Conservation (phyloP, 37 sponge, comb jelly and placozoan genomes). For the Spongia lamella region DNA sequence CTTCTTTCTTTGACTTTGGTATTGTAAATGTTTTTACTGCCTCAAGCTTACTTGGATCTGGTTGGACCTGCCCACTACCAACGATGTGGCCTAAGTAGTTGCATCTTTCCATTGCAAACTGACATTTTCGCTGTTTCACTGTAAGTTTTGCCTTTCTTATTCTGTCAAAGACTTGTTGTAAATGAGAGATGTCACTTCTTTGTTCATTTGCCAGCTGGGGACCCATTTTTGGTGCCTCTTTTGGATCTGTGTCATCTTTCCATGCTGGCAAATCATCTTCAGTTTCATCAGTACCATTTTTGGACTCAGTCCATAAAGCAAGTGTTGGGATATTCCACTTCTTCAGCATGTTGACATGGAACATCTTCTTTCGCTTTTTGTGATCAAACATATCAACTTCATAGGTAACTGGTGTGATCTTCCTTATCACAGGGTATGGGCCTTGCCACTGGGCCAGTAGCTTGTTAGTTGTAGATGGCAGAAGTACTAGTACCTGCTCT, state of each 20-base stretch:
- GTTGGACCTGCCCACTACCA: slow-evolving; percentile 10
- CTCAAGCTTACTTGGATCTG: slow-evolving; percentile 14
- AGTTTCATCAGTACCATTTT: neutral
- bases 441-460: slow-evolving; percentile 50
- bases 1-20: slow-evolving; percentile 26
- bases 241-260: neutral
- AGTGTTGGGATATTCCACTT: neutral
- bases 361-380: neutral
- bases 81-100: slow-evolving; percentile 36
- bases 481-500: slow-evolving; percentile 59
- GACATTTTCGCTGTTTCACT: slow-evolving; percentile 15
- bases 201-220: too few species aligned
- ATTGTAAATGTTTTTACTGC: slow-evolving; percentile 13
- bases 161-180: slow-evolving; percentile 2
- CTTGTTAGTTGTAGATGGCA: slow-evolving; percentile 31
- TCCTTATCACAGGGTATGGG: slow-evolving; percentile 10
- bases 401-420: slow-evolving; percentile 13
- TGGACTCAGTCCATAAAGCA: neutral
- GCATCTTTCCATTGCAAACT: slow-evolving; percentile 21
- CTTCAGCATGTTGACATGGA: slow-evolving; percentile 44
- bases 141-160: slow-evolving; percentile 31
- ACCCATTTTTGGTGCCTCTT: neutral
- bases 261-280: neutral
- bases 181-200: too few species aligned
- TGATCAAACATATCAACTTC: slow-evolving; percentile 25